Percentiles rank a stretch among this genome's conserved stretches.
These are phyloP conservation scores for Esox masquinongy DNA, from an alignment of 2,797 vertebrate species.

Conservation along the genomic window DNA sequence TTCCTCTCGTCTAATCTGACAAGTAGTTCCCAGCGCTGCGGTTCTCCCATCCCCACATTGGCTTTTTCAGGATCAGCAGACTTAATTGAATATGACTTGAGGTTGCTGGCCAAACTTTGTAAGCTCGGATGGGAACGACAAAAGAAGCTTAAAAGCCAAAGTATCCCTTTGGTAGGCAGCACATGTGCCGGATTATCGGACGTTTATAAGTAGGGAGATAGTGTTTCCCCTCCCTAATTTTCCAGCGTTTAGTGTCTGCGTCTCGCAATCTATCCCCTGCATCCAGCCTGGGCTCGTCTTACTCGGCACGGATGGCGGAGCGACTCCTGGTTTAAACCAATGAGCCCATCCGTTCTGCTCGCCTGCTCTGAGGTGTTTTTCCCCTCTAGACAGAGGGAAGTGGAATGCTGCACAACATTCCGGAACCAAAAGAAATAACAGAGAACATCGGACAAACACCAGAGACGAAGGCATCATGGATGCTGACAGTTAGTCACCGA, in stretches of 20 bases:
- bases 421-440: neutral
- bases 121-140: constrained; percentile 31
- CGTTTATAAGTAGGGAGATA: constrained; percentile 48
- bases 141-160: constrained; percentile 31
- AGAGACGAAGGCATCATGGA: neutral
- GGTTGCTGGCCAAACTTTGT: constrained; percentile 17
- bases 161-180: constrained; percentile 42
- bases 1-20: constrained; percentile 48
- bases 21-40: constrained; percentile 33
- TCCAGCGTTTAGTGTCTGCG: constrained; percentile 47
- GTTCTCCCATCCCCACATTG: constrained; percentile 20
- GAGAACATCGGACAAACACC: neutral
- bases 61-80: constrained; percentile 12
- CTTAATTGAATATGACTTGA: constrained; percentile 37
- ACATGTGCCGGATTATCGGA: constrained; percentile 61
- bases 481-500: neutral
- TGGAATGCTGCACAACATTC: neutral
- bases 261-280: constrained; percentile 40
- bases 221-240: constrained; percentile 59
- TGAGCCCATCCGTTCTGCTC: constrained; percentile 52
- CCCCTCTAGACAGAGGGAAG: neutral
- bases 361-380: constrained; percentile 41
- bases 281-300: constrained; percentile 47
- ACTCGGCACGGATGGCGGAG: constrained; percentile 37
- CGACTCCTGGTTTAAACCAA: constrained; percentile 49